Base-by-base conservation (phyloP, 1,140 invertebrate species). In the Brachionus calyciflorus region DNA sequence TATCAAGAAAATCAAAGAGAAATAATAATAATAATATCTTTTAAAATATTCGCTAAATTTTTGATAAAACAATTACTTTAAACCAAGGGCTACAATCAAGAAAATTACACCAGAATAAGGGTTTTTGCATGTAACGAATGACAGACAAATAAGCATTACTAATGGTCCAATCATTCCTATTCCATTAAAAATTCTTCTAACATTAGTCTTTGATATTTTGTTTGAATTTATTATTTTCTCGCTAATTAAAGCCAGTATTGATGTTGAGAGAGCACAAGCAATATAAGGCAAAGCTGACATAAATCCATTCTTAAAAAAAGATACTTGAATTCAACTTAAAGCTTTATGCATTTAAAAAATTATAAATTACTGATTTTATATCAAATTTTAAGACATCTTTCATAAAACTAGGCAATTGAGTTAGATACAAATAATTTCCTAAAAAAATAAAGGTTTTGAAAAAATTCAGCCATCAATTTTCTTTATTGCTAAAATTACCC, bases 401-500 rank as follows among this genome's bases (percentile, higher is more conserved):
- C 78, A 84, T 81, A 79, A 84, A 85, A 10, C 80, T 83, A 21
- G 84, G 84, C 26, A 85, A 83, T 77, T 82, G 82, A 2, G 84
- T 85, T 2, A 84, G 79, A 6, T 96, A 89, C 2, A 92, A 96
- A 85, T 96, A 96, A 85, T 93, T 95, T 17, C 46, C 46, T 37
- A 5, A 5, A 37, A 37, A 37, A 5, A 5, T 3, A 9, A 37
- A 37, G 3, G 3, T 37, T 5, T 5, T 5, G 9, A 37, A 37
- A 37, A 37, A 5, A 9, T 37, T 9, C 9, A 9, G 9, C 3
- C 33, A 37, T 37, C 33, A 37, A 37, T n/a, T n/a, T n/a, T n/a
- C n/a, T n/a, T n/a, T n/a, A 33, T 19, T 4, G 12, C 3, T 5
- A 49, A 21, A 49, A 21, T 12, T 82, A 1, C 93, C 92, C 87